Conservation (phyloP, 2,113 vertebrate genomes). For the Phalacrocorax carbo region DNA sequence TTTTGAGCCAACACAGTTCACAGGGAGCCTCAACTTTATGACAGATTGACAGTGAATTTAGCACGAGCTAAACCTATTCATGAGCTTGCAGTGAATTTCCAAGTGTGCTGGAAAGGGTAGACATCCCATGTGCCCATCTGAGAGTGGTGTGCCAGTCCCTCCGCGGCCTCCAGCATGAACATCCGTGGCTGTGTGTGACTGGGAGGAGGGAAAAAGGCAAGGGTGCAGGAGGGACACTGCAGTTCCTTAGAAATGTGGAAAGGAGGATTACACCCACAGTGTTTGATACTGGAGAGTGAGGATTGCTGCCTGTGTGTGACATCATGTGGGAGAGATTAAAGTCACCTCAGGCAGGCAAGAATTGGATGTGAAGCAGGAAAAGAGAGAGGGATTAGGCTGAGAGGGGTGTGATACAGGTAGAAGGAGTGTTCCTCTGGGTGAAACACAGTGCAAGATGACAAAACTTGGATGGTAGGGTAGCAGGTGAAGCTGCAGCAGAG, state of each 20-base stretch:
- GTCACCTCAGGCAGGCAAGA: not conserved
- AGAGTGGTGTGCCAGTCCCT: not conserved
- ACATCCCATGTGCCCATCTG: not conserved
- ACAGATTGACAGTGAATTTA: not conserved
- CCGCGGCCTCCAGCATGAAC: not conserved
- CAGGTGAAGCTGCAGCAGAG: not conserved
- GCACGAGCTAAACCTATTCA: not conserved
- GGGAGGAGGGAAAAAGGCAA: not conserved
- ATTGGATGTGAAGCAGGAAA: not conserved
- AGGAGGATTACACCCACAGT: conserved; percentile 3
- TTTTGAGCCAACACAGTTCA: not conserved
- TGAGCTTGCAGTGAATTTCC: not conserved
- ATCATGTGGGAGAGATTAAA: not conserved
- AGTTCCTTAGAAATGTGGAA: not conserved
- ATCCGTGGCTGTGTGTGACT: accelerated
- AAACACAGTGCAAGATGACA: not conserved
- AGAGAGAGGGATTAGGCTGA: not conserved
- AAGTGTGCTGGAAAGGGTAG: not conserved
- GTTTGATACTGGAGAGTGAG: not conserved
- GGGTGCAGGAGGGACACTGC: not conserved
- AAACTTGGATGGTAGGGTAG: not conserved
- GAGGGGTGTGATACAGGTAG: not conserved
- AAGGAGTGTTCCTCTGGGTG: not conserved
- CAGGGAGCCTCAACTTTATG: not conserved
- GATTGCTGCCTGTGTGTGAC: conserved; percentile 10